A percentile compares a stretch with the other conserved stretches of the same genome.
Evolutionary conservation across 2,797 vertebrate species (phyloP).

Genomic region (Gymnothorax reevesii): DNA sequence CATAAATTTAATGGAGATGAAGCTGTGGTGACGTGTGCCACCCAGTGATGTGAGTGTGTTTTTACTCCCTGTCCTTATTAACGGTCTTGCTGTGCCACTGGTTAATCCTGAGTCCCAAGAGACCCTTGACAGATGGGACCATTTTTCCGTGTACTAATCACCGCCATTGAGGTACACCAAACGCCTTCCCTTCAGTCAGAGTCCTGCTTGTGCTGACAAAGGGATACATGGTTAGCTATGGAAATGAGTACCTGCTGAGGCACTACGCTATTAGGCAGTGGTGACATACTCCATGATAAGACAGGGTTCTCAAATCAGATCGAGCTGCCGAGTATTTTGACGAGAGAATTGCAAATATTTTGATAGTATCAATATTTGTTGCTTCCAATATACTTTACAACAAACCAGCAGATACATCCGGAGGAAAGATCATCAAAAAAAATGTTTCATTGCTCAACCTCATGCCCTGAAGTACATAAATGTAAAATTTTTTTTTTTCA

Average conservation of each 20-base stretch:
- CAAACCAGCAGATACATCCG: not conserved
- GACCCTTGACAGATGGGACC: constrained; percentile 21
- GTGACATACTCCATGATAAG: not conserved
- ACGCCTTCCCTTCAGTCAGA: not conserved
- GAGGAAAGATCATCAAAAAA: not conserved
- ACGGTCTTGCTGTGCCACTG: constrained; percentile 5
- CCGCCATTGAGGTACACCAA: constrained; percentile 11
- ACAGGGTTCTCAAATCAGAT: not conserved
- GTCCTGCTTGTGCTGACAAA: not conserved
- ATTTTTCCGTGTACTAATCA: constrained; percentile 18
- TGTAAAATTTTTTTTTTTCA: not conserved
- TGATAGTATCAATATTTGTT: not conserved
- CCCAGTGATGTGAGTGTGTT: constrained; percentile 16
- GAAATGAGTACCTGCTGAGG: constrained; percentile 4
- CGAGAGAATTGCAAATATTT: not conserved
- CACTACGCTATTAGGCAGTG: not conserved
- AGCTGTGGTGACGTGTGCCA: not conserved
- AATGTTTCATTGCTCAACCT: not conserved
- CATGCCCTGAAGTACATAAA: not conserved
- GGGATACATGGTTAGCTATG: constrained; percentile 15
- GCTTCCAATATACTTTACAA: not conserved
- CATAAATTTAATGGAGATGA: constrained; percentile 8
- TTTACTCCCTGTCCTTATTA: constrained; percentile 17
- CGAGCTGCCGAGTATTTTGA: not conserved
- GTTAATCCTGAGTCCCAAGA: constrained; percentile 13